Evolutionary conservation across 2,113 vertebrate species (phyloP), one percentile per base, ranked within the genome.

Genomic region (Syngnathus floridae): DNA sequence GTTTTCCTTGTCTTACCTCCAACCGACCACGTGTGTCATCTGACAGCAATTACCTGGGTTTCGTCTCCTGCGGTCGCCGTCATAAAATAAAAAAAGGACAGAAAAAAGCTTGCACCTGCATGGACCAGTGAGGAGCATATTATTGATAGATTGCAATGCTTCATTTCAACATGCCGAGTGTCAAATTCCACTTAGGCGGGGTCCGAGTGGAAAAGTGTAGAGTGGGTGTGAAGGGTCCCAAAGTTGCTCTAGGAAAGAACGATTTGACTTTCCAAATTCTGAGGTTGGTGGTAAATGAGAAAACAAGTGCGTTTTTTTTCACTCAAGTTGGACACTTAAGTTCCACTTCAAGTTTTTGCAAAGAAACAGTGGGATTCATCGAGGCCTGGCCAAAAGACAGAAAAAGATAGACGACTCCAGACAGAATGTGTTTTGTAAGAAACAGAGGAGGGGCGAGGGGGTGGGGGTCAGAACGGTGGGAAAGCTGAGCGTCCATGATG

Each of bases 21-120:
- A 31, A 36, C 64, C 54, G 6, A 69, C 63, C 74, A 46, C 49
- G 52, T 56, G 59, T 57, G 74, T 82, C 87, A 90, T 88, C 87
- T 90, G 88, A 90, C 80, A 86, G 78, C 75, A 76, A 89, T 89
- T 90, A 88, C 37, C 8, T 7, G 3, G 26, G 64, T 79, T 76
- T 77, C 69, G 43, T 77, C 81, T 70, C 63, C 74, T 49, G 68
- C 69, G 79, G 66, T 71, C 67, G 6, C 22, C 62, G 64, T 64
- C 72, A 68, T 76, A 68, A 69, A 76, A 35, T 13, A 70, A 72
- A 56, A 73, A 77, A 74, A 49, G 22, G 19, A 45, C 19, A n/a
- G 57, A 40, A 59, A 40, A 40, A 21, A 31, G 26, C 26, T 31
- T 31, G 3, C 26, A 31, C 26, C 26, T 31, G 26, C 26, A 31